Conservation (phyloP, 1,140 invertebrate genomes). For the Magallana ariakensis region DNA sequence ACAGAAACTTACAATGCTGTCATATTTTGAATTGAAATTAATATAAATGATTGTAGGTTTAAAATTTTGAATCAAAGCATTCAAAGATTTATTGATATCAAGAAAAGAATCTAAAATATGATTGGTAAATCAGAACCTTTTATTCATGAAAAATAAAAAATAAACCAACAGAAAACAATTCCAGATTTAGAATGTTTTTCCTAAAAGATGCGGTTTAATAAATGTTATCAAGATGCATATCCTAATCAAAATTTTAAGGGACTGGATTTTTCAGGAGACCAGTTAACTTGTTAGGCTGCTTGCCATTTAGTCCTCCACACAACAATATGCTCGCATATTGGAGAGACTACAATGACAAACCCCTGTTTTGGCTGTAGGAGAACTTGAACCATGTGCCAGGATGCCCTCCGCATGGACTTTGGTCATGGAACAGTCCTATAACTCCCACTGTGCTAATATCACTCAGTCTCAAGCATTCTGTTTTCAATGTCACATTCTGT, state of each 20-base stretch:
- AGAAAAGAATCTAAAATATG: no score
- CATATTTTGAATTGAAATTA: neutral
- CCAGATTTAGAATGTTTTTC: no score
- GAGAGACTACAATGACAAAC: constrained; percentile 26
- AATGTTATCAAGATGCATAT: no score
- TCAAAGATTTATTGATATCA: no score
- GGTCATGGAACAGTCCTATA: constrained; percentile 56
- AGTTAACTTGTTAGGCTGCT: constrained; percentile 3
- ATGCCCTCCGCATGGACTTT: constrained; percentile 59
- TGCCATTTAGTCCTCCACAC: constrained; percentile 14
- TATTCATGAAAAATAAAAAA: neutral
- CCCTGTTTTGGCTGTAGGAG: constrained; percentile 18
- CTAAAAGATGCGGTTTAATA: no score
- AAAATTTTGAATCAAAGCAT: no score
- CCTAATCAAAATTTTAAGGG: no score
- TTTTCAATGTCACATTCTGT: constrained; percentile 16
- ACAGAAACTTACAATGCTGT: neutral
- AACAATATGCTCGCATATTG: constrained; percentile 34
- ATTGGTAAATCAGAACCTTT: no score
- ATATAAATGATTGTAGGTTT: neutral
- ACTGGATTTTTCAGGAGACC: neutral
- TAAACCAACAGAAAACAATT: neutral
- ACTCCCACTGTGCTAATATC: constrained; percentile 46
- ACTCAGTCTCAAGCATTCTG: constrained; percentile 27
- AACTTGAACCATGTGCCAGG: constrained; percentile 51